Evolutionary conservation across 2,888 invertebrate genomes (phyloP).

Genomic region (Hypercompe scribonia): DNA sequence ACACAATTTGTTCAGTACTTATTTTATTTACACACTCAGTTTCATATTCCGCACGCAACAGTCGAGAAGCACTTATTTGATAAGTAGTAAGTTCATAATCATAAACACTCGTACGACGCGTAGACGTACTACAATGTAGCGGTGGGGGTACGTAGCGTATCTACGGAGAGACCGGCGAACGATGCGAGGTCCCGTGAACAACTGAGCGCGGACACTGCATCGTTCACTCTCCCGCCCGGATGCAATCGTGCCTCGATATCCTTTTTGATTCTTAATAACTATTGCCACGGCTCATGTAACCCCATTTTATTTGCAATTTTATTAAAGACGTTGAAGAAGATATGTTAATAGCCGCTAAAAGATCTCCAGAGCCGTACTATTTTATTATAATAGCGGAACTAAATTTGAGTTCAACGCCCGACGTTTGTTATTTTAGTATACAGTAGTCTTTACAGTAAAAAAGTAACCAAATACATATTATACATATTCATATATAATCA

Average conservation of each 20-base stretch:
- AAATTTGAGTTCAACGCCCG: neutral
- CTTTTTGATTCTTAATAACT: slow-evolving; percentile 57
- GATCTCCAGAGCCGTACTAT: neutral
- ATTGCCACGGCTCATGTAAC: slow-evolving; percentile 39
- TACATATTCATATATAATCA: neutral
- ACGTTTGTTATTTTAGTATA: neutral
- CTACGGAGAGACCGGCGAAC: slow-evolving; percentile 56
- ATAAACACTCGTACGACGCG: slow-evolving; percentile 54
- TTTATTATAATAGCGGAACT: neutral
- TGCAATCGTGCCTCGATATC: slow-evolving; percentile 57
- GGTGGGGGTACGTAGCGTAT: slow-evolving; percentile 48
- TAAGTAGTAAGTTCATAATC: slow-evolving; percentile 48
- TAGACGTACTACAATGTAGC: slow-evolving; percentile 52
- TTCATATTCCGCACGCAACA: slow-evolving; percentile 40
- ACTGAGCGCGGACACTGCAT: slow-evolving; percentile 68
- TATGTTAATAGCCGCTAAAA: slow-evolving; percentile 12
- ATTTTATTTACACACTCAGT: slow-evolving; percentile 42
- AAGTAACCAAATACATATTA: neutral
- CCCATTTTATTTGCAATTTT: slow-evolving; percentile 23
- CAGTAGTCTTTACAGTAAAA: neutral
- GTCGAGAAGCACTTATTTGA: slow-evolving; percentile 43
- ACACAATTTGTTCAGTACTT: slow-evolving; percentile 38
- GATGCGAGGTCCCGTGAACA: slow-evolving; percentile 62
- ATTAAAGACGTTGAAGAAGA: slow-evolving; percentile 12
- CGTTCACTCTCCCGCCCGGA: slow-evolving; percentile 54